Percentiles rank a stretch among this genome's conserved stretches.
Evolutionary conservation across 2,113 vertebrate species (phyloP).

Genomic region (Alethe castanea): DNA sequence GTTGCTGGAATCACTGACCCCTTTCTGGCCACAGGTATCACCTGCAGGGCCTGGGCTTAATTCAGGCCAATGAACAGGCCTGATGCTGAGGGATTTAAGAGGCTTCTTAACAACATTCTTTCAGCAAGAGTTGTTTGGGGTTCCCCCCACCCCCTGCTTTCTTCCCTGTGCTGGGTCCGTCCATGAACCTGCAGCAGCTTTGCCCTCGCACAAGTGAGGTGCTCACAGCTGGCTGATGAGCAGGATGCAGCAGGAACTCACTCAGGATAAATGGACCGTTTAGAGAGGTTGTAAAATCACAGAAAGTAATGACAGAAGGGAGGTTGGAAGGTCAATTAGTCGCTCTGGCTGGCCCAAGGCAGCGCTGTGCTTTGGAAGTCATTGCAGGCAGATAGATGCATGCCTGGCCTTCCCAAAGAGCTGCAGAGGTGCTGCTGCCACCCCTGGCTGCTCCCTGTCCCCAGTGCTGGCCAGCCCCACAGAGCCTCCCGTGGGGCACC

Average conservation of each 20-base stretch:
- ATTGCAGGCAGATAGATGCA: background rate
- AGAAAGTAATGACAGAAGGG: background rate
- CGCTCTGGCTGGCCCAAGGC: background rate
- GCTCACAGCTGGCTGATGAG: background rate
- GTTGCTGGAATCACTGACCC: background rate
- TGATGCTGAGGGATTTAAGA: background rate
- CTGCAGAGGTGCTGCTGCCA: background rate
- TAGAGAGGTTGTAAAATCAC: background rate
- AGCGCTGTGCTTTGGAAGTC: accelerated
- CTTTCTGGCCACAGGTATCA: background rate
- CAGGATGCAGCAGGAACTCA: background rate
- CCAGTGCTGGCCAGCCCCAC: background rate
- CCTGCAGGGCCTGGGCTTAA: background rate
- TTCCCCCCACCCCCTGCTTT: background rate
- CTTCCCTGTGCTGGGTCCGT: accelerated
- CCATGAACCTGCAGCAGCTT: background rate
- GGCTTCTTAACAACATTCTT: background rate
- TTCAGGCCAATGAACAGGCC: background rate
- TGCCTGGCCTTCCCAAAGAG: background rate
- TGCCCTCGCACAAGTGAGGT: background rate
- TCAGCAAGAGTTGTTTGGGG: background rate
- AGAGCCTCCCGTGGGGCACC: accelerated
- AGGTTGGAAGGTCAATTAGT: background rate
- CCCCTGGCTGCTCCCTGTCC: background rate
- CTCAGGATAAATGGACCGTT: background rate